Percentiles rank a stretch among this genome's conserved stretches.
phyloP scores from a whole-genome alignment of 2,113 vertebrate species.

The Eonycteris spelaea region DNA sequence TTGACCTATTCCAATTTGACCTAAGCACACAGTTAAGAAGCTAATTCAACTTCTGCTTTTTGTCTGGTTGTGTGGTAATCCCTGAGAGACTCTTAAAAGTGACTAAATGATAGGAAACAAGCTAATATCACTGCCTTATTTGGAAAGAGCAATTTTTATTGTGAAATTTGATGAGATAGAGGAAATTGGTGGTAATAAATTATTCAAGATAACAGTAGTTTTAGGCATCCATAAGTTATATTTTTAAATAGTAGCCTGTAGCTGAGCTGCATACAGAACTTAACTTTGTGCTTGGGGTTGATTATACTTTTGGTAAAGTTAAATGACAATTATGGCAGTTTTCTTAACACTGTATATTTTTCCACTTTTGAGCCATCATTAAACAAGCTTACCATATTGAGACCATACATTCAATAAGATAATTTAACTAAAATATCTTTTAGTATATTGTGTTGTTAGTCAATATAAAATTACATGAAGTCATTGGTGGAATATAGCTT shows the following conservation, averaged over 20 bases:
- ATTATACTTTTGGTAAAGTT: not conserved
- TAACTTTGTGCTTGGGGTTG: not conserved
- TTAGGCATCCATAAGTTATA: not conserved
- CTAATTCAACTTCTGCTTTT: not conserved
- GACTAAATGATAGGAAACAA: not conserved
- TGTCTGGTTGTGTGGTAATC: not conserved
- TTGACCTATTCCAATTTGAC: not conserved
- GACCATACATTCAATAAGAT: not conserved
- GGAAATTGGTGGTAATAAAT: slow-evolving; percentile 1
- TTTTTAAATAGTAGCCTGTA: not conserved
- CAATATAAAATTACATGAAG: slow-evolving; percentile 21
- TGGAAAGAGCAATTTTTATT: not conserved
- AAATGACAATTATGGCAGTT: not conserved
- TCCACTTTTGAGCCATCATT: not conserved
- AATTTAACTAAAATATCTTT: slow-evolving; percentile 17
- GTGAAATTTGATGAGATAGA: slow-evolving; percentile 8
- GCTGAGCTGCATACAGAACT: not conserved
- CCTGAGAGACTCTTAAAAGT: not conserved
- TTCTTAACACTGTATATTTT: not conserved
- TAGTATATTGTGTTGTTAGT: not conserved
- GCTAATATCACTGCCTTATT: not conserved
- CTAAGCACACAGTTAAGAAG: not conserved
- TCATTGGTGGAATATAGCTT: not conserved
- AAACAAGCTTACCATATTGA: not conserved
- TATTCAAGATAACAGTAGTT: slow-evolving; percentile 44